These are phyloP conservation scores for Hypselothyrea guttata DNA, from an alignment of 2,888 invertebrate species.

Conservation along the genomic window DNA sequence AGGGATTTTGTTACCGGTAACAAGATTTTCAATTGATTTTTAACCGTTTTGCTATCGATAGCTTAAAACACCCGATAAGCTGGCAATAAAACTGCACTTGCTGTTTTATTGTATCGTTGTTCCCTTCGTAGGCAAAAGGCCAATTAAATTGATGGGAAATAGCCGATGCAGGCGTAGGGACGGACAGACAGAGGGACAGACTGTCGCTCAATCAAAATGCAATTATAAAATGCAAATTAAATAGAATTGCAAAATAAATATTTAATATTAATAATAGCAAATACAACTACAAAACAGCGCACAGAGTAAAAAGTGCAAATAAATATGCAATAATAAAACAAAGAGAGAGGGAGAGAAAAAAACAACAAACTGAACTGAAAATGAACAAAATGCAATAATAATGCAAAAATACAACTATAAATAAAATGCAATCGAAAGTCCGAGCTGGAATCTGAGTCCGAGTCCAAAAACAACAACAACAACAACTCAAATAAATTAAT, in stretches of 20 bases:
- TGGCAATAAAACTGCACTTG: too few relatives aligned
- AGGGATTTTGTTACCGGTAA: too few relatives aligned
- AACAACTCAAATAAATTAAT: conserved; percentile 69
- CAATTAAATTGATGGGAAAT: conserved; percentile 41
- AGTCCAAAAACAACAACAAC: conserved; percentile 22
- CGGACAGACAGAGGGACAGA: neutral
- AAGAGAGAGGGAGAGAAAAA: conserved; percentile 9
- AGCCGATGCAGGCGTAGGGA: too few relatives aligned
- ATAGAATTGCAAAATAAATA: conserved; percentile 73
- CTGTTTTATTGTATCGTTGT: conserved; percentile 6
- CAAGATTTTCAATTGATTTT: too few relatives aligned
- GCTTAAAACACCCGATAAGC: too few relatives aligned
- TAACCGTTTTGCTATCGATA: too few relatives aligned
- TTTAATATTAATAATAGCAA: conserved; percentile 67
- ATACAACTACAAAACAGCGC: conserved; percentile 16
- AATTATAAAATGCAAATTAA: conserved; percentile 74
- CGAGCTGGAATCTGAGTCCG: too few relatives aligned
- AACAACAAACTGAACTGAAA: neutral
- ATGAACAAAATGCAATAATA: neutral
- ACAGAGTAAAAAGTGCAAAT: conserved; percentile 25
- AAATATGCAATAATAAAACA: conserved; percentile 17
- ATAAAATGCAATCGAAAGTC: conserved; percentile 36
- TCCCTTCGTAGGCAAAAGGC: conserved; percentile 24
- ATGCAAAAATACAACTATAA: conserved; percentile 17
- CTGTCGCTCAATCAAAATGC: conserved; percentile 60